Evolutionary conservation across 2,888 invertebrate genomes (phyloP).

Genomic region (Dione juno): DNA sequence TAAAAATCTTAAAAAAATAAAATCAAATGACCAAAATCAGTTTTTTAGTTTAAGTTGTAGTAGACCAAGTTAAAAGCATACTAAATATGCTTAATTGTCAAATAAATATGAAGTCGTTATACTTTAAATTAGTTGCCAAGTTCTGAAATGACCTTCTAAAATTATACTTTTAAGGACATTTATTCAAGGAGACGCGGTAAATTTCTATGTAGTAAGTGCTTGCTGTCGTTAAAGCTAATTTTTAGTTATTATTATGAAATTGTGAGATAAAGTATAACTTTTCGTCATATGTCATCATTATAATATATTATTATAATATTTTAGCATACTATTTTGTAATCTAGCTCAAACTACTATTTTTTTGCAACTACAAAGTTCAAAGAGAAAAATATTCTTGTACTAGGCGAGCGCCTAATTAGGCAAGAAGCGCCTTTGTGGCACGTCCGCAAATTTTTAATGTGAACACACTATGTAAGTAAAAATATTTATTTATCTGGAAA

Average conservation of each 20-base stretch:
- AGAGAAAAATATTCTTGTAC: slow-evolving; percentile 5
- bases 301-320: no score
- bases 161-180: slow-evolving; percentile 8
- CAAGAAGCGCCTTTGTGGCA: slow-evolving; percentile 11
- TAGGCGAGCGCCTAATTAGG: slow-evolving; percentile 10
- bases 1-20: no score
- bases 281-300: no score
- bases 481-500: neutral
- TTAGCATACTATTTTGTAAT: no score
- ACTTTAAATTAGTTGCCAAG: neutral
- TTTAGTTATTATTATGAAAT: neutral
- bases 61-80: no score
- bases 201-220: neutral
- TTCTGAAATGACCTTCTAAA: slow-evolving; percentile 1
- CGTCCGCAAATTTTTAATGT: slow-evolving; percentile 1
- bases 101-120: neutral
- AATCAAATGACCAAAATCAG: no score
- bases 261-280: no score
- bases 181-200: neutral
- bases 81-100: neutral
- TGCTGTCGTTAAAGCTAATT: neutral
- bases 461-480: neutral
- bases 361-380: slow-evolving; percentile 14
- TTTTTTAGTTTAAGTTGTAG: no score
- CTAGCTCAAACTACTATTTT: neutral